phyloP scores from a whole-genome alignment of 2,797 vertebrate species.

The Salmo trutta region DNA sequence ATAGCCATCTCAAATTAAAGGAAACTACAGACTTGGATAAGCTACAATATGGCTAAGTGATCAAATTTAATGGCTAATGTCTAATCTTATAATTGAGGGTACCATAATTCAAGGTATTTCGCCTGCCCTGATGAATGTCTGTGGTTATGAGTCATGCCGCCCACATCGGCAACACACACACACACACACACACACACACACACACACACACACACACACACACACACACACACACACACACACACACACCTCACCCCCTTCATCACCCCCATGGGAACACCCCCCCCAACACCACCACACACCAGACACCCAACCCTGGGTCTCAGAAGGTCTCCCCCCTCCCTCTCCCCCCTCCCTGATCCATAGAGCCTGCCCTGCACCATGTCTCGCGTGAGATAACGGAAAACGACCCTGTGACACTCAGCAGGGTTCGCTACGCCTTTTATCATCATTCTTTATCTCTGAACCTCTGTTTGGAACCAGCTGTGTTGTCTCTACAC shows the following conservation, averaged over 20 bases:
- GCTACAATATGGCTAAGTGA: conserved; percentile 9
- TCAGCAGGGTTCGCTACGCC: too few relatives aligned
- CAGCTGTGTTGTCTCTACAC: conserved; percentile 19
- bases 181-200: too few relatives aligned
- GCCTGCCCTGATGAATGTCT: background rate
- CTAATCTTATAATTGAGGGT: background rate
- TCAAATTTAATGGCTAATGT: background rate
- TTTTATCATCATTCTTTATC: conserved; percentile 5
- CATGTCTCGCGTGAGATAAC: background rate
- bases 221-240: background rate
- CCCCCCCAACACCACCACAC: background rate
- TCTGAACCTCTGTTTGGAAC: background rate
- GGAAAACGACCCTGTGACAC: too few relatives aligned
- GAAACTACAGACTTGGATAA: conserved; percentile 9
- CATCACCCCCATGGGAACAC: too few relatives aligned
- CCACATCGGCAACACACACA: background rate
- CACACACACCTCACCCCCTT: background rate
- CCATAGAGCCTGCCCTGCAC: conserved; percentile 1
- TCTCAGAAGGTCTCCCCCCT: conserved; percentile 6
- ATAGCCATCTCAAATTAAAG: conserved; percentile 21
- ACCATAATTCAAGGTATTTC: background rate
- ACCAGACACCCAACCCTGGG: background rate
- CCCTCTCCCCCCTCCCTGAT: background rate
- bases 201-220: too few relatives aligned
- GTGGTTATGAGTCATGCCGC: background rate